Conservation (phyloP, 2,888 invertebrate species). For the Terebella lapidaria region DNA sequence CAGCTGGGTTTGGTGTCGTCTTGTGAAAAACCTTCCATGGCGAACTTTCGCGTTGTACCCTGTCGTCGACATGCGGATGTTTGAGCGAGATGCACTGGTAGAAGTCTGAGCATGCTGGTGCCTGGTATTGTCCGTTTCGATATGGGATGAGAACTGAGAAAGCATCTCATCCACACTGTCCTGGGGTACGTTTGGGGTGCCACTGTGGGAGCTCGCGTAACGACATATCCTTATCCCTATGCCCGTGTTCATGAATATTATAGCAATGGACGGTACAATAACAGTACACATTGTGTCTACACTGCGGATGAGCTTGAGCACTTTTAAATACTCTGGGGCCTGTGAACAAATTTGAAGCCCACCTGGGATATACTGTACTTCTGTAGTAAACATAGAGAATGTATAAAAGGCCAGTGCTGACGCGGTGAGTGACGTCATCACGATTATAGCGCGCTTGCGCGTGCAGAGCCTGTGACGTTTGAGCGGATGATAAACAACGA, state of each 20-base stretch:
- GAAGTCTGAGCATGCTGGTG: neutral
- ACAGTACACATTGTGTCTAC: slow-evolving; percentile 22
- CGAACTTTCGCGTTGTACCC: neutral
- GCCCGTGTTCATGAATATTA: slow-evolving; percentile 22
- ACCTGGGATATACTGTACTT: slow-evolving; percentile 3
- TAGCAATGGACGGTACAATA: slow-evolving; percentile 21
- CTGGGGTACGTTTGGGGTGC: neutral
- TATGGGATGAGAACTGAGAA: slow-evolving; percentile 12
- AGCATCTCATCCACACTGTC: slow-evolving; percentile 7
- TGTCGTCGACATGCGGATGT: neutral
- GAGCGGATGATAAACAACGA: slow-evolving; percentile 25
- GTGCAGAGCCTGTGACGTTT: slow-evolving; percentile 21
- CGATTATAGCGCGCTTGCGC: slow-evolving; percentile 18
- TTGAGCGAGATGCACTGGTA: neutral
- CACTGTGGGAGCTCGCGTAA: slow-evolving; percentile 15
- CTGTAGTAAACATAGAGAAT: slow-evolving; percentile 19
- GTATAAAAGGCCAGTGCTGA: slow-evolving; percentile 18
- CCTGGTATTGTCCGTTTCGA: neutral
- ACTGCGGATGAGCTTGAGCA: slow-evolving; percentile 15
- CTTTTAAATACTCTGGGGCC: neutral
- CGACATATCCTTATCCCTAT: slow-evolving; percentile 22
- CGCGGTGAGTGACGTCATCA: slow-evolving; percentile 16
- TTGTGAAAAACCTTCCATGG: slow-evolving; percentile 14
- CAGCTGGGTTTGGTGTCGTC: slow-evolving; percentile 23
- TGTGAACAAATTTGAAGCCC: neutral